A percentile compares a stretch with the other conserved stretches of the same genome.
Evolutionary conservation across 2,797 vertebrate species (phyloP).

Genomic region (Onychomys arenicola): DNA sequence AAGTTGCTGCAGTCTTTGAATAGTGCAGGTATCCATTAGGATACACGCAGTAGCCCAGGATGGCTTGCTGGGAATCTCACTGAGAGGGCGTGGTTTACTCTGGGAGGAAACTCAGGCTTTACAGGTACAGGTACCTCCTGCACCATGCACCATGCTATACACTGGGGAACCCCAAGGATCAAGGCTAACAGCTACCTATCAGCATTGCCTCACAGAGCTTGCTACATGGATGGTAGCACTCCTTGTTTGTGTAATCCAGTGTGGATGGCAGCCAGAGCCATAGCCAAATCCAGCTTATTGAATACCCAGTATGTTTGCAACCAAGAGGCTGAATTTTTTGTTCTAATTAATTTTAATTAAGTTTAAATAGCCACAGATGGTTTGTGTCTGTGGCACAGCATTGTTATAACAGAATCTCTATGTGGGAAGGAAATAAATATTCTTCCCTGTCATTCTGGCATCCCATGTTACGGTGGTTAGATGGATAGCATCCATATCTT

Average conservation of each 20-base stretch:
- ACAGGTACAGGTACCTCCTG: neutral
- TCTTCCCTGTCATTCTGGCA: neutral
- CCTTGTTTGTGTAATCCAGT: accelerated
- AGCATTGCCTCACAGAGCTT: neutral
- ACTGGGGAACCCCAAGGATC: neutral
- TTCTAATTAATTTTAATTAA: neutral
- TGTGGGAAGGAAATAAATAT: neutral
- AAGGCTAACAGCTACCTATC: no score
- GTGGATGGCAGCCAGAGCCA: neutral
- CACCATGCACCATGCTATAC: neutral
- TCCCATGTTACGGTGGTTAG: accelerated
- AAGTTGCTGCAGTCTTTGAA: conserved; percentile 29
- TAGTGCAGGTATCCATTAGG: neutral
- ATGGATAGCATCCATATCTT: neutral
- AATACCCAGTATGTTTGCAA: no score
- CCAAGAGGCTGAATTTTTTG: neutral
- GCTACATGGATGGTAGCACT: accelerated
- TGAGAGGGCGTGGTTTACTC: neutral
- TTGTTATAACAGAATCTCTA: neutral
- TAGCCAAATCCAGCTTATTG: no score
- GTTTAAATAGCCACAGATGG: neutral
- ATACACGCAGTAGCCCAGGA: neutral
- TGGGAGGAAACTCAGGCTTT: neutral
- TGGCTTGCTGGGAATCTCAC: neutral
- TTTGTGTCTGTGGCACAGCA: neutral